These are phyloP conservation scores for Eurypyga helias DNA, from an alignment of 2,113 vertebrate genomes.

Conservation along the genomic window DNA sequence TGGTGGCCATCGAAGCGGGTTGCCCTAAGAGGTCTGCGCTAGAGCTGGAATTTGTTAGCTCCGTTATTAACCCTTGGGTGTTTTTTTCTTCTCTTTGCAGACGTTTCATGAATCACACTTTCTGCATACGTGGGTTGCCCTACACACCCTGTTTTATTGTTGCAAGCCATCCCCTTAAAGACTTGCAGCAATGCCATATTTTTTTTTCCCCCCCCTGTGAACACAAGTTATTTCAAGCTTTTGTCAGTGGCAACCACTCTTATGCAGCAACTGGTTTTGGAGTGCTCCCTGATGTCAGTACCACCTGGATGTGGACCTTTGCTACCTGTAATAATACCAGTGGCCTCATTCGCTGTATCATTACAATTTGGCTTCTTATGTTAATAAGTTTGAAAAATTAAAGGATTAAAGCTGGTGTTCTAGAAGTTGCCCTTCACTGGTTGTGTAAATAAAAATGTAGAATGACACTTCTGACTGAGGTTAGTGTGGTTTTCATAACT, in stretches of 20 bases:
- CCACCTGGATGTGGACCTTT: conserved; percentile 86
- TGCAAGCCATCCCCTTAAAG: conserved; percentile 84
- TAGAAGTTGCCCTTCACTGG: conserved; percentile 86
- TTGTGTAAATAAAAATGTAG: conserved; percentile 85
- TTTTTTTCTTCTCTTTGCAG: conserved; percentile 56
- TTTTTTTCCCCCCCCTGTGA: conserved; percentile 85
- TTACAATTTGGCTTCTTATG: conserved; percentile 91
- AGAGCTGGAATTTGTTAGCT: neutral
- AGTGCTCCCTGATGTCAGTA: conserved; percentile 87
- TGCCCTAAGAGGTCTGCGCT: neutral
- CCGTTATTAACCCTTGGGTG: neutral
- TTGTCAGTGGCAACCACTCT: conserved; percentile 88
- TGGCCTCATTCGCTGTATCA: conserved; percentile 90
- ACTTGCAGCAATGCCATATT: conserved; percentile 90
- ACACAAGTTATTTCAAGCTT: conserved; percentile 90
- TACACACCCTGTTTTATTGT: conserved; percentile 81
- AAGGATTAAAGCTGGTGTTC: conserved; percentile 85
- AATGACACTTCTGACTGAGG: conserved; percentile 84
- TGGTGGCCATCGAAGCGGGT: neutral
- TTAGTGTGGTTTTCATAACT: conserved; percentile 86
- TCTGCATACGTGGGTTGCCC: conserved; percentile 76
- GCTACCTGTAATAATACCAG: conserved; percentile 90
- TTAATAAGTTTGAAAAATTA: conserved; percentile 86
- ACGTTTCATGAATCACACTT: conserved; percentile 92
- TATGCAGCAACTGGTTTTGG: conserved; percentile 89